Percentiles rank a stretch among this genome's conserved stretches.
These are phyloP conservation scores for Drosophila orosa DNA, from an alignment of 1,140 invertebrate genomes.

Conservation along the genomic window DNA sequence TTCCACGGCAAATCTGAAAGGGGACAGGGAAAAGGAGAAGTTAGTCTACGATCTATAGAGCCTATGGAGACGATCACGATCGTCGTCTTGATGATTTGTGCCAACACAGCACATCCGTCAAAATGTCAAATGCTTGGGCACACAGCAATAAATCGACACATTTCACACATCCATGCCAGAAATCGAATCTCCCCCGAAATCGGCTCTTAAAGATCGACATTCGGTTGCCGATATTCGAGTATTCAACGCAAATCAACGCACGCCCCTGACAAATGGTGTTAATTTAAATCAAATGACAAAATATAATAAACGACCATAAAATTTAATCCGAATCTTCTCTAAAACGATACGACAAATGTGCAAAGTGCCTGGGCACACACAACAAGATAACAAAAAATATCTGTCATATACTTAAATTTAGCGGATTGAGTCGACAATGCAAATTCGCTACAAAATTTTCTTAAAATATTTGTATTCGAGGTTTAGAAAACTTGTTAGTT, in stretches of 20 bases:
- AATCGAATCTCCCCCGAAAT: conserved; percentile 2
- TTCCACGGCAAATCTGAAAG: conserved; percentile 24
- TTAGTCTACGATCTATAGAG: conserved; percentile 10
- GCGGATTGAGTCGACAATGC: background rate
- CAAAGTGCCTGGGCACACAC: conserved; percentile 50
- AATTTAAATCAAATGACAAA: conserved; percentile 80
- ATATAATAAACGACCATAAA: conserved; percentile 79
- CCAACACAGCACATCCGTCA: conserved; percentile 24
- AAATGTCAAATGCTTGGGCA: conserved; percentile 50
- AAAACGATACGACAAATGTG: conserved; percentile 68
- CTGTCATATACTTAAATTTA: background rate
- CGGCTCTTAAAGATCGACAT: conserved; percentile 20
- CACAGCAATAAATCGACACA: conserved; percentile 27
- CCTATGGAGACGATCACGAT: conserved; percentile 17
- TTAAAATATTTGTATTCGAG: background rate
- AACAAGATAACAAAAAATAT: background rate
- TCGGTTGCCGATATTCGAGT: conserved; percentile 12
- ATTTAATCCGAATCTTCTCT: conserved; percentile 71
- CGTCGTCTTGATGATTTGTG: conserved; percentile 23
- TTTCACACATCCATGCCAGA: conserved; percentile 45
- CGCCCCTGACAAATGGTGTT: conserved; percentile 42
- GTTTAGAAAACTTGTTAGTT: background rate
- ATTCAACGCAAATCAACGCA: conserved; percentile 30
- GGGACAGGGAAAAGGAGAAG: background rate
- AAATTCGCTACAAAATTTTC: background rate